Evolutionary conservation across 2,113 vertebrate genomes (phyloP).

Genomic region (Hucho hucho): DNA sequence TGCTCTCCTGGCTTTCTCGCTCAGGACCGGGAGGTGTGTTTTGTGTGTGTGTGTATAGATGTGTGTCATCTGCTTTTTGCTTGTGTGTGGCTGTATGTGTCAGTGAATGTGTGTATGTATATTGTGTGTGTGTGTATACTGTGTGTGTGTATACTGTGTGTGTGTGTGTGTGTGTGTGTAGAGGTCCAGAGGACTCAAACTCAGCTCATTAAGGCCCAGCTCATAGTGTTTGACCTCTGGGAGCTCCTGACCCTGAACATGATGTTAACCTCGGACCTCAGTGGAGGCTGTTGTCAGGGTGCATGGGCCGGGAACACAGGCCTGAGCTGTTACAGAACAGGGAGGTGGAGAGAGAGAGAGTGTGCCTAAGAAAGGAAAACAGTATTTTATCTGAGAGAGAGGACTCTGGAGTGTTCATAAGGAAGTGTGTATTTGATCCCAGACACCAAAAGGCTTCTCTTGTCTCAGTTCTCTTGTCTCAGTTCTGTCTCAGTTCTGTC

Average conservation of each 20-base stretch:
- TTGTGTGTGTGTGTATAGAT: slow-evolving; percentile 5
- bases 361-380: too few relatives aligned
- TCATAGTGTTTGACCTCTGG: slow-evolving; percentile 3
- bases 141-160: neutral
- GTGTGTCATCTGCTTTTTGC: neutral
- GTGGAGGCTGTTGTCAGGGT: neutral
- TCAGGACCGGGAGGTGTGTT: neutral
- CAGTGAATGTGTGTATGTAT: neutral
- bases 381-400: too few relatives aligned
- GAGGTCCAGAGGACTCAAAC: neutral
- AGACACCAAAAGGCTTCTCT: neutral
- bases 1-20: neutral
- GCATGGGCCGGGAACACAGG: neutral
- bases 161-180: neutral
- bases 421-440: neutral
- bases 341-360: neutral
- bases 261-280: neutral
- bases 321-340: neutral
- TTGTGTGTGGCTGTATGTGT: slow-evolving; percentile 3
- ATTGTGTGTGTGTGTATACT: too few relatives aligned
- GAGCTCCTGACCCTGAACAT: slow-evolving; percentile 2
- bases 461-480: too few relatives aligned
- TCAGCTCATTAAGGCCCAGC: neutral
- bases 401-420: neutral
- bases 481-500: too few relatives aligned